phyloP scores from a whole-genome alignment of 1,140 invertebrate genomes.

The Theocolax elegans region DNA sequence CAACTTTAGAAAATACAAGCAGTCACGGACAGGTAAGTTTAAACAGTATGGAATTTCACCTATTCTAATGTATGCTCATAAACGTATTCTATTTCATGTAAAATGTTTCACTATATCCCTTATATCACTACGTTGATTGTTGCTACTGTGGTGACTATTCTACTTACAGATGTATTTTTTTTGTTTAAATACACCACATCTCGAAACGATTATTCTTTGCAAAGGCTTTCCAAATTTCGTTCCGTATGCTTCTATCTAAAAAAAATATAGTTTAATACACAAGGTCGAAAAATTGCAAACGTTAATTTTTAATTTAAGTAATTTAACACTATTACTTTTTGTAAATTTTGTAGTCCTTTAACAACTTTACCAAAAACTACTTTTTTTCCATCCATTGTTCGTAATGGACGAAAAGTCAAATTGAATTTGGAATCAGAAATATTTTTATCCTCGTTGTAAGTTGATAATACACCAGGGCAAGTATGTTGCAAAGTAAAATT shows the following conservation, averaged over 20 bases:
- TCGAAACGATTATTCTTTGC: constrained; percentile 56
- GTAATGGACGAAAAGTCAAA: constrained; percentile 71
- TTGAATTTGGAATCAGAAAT: constrained; percentile 79
- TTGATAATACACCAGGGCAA: constrained; percentile 71
- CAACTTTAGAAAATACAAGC: too few species aligned
- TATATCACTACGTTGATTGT: too few species aligned
- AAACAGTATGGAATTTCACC: too few species aligned
- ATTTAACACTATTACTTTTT: constrained; percentile 49
- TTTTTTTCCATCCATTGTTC: constrained; percentile 66
- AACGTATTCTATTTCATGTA: too few species aligned
- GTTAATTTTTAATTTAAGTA: constrained; percentile 8
- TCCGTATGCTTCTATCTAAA: constrained; percentile 59
- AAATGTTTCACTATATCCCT: too few species aligned
- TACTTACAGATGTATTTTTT: too few species aligned
- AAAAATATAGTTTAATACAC: constrained; percentile 8
- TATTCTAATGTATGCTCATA: too few species aligned
- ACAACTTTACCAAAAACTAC: constrained; percentile 71
- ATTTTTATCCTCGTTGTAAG: constrained; percentile 69
- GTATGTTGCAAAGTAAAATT: constrained; percentile 77
- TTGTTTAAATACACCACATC: constrained; percentile 63
- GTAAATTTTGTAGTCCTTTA: constrained; percentile 52
- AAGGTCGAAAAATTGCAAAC: too few species aligned
- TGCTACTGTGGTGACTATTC: too few species aligned
- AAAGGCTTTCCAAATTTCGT: constrained; percentile 58
- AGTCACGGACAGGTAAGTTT: too few species aligned